These are phyloP conservation scores for Limnodromus scolopaceus DNA, from an alignment of 2,797 vertebrate genomes.

Conservation along the genomic window DNA sequence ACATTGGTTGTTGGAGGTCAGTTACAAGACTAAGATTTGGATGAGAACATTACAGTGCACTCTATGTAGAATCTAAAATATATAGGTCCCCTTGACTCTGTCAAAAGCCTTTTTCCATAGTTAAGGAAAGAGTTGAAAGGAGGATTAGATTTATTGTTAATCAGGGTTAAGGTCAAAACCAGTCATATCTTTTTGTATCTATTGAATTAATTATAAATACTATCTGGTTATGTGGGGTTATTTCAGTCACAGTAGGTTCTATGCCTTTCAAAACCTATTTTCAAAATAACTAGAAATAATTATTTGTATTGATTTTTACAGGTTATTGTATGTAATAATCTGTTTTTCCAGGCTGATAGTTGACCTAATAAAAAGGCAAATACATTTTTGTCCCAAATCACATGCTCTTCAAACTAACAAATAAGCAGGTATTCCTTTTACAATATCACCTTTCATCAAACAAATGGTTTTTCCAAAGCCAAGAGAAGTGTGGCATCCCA, in stretches of 20 bases:
- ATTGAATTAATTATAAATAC: neutral
- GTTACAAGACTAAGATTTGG: neutral
- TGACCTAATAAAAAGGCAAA: neutral
- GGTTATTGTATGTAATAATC: neutral
- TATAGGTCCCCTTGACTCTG: slow-evolving; percentile 15
- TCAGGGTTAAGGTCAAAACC: neutral
- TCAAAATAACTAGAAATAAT: neutral
- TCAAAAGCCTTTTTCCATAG: neutral
- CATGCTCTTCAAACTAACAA: neutral
- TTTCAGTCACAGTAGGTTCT: neutral
- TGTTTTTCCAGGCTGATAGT: neutral
- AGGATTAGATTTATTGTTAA: slow-evolving; percentile 17
- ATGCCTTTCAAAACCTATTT: neutral
- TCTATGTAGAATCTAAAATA: slow-evolving; percentile 19
- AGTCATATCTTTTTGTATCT: neutral
- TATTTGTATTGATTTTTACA: neutral
- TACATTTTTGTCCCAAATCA: neutral
- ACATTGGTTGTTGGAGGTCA: neutral
- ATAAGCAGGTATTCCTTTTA: neutral
- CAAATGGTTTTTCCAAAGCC: neutral
- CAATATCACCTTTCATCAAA: neutral
- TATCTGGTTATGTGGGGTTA: neutral
- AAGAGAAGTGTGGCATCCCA: neutral
- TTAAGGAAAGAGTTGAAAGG: slow-evolving; percentile 6
- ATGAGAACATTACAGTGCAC: neutral